A percentile compares a stretch with the other conserved stretches of the same genome.
Evolutionary conservation across 1,140 invertebrate genomes (phyloP).

Genomic region (Gryllus bimaculatus): DNA sequence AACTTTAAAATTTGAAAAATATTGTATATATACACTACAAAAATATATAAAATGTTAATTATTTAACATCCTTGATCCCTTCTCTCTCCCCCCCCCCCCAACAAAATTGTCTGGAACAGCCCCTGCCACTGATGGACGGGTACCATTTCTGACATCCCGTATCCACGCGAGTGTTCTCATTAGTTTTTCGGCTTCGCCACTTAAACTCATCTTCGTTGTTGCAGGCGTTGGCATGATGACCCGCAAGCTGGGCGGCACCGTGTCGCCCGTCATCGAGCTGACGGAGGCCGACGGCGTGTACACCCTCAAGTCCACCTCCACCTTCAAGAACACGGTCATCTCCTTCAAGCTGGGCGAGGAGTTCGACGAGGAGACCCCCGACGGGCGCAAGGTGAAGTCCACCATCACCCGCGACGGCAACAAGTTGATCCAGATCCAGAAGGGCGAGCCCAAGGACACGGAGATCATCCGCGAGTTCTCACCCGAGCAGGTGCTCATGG

Average conservation of each 20-base stretch:
- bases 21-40: too few relatives aligned
- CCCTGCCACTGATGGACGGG: too few relatives aligned
- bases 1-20: too few relatives aligned
- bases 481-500: slow-evolving; percentile 31
- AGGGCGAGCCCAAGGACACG: slow-evolving; percentile 45
- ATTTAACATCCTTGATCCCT: too few relatives aligned
- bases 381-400: slow-evolving; percentile 70
- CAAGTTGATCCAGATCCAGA: slow-evolving; percentile 60
- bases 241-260: slow-evolving; percentile 61
- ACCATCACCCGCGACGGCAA: slow-evolving; percentile 54
- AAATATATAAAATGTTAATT: too few relatives aligned
- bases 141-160: too few relatives aligned
- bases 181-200: too few relatives aligned
- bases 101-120: too few relatives aligned
- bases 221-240: slow-evolving; percentile 66
- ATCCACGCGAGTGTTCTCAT: too few relatives aligned
- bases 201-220: slow-evolving; percentile 23
- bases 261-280: slow-evolving; percentile 66
- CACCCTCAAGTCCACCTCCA: slow-evolving; percentile 65
- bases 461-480: slow-evolving; percentile 53
- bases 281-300: slow-evolving; percentile 56
- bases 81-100: too few relatives aligned
- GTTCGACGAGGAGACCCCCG: slow-evolving; percentile 77
- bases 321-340: slow-evolving; percentile 71
- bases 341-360: slow-evolving; percentile 71